Percentiles rank a stretch among this genome's conserved stretches.
Conservation (phyloP, 1,140 invertebrate species). For the Acromyrmex echinatior region DNA sequence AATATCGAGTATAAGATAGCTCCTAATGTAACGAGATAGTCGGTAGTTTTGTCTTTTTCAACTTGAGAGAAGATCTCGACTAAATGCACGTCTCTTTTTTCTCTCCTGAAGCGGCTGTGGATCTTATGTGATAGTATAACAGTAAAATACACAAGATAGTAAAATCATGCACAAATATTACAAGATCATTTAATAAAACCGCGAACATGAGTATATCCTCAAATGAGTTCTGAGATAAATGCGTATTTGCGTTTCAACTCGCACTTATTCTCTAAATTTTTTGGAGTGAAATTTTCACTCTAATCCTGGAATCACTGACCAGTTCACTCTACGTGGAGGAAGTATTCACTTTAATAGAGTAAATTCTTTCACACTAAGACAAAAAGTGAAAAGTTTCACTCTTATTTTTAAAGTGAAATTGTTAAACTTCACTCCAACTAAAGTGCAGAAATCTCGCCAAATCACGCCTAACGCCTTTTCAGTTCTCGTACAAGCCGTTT, state of each 20-base stretch:
- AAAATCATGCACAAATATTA: background rate
- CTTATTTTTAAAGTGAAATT: too few relatives aligned
- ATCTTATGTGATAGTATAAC: background rate
- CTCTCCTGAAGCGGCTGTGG: background rate
- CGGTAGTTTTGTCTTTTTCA: background rate
- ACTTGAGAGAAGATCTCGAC: background rate
- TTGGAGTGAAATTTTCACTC: too few relatives aligned
- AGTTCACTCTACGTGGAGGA: too few relatives aligned
- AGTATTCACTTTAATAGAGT: too few relatives aligned
- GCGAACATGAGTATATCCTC: background rate
- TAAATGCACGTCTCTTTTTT: constrained; percentile 16
- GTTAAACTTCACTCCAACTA: too few relatives aligned
- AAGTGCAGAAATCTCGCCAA: too few relatives aligned
- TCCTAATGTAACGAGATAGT: constrained; percentile 9
- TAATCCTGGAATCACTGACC: too few relatives aligned
- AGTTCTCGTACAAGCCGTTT: too few relatives aligned
- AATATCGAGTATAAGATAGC: background rate
- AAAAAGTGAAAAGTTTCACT: too few relatives aligned
- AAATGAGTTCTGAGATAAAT: constrained; percentile 1
- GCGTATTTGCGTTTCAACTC: too few relatives aligned
- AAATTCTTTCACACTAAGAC: too few relatives aligned
- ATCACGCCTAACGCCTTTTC: too few relatives aligned
- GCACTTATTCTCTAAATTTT: background rate
- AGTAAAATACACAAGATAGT: background rate
- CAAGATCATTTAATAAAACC: constrained; percentile 25